Evolutionary conservation across 2,797 vertebrate species (phyloP).

Genomic region (Coregonus suidteri): DNA sequence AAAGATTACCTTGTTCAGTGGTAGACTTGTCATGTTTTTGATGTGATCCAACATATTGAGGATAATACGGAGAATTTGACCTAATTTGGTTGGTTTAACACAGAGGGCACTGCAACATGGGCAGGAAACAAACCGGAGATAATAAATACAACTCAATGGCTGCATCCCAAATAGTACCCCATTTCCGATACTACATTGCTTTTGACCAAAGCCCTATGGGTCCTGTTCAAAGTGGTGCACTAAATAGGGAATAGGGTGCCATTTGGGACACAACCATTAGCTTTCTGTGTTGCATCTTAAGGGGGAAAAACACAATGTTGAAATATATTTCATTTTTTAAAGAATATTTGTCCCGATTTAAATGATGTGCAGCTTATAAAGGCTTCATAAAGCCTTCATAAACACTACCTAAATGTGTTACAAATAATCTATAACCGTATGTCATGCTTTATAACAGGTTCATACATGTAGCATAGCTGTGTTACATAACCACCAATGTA

Average conservation of each 20-base stretch:
- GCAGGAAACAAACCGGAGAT: background rate
- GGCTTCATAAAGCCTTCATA: too few relatives aligned
- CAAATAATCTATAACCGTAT: too few relatives aligned
- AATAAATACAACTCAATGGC: background rate
- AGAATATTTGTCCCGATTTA: too few relatives aligned
- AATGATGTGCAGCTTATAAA: too few relatives aligned
- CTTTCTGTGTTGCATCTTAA: too few relatives aligned
- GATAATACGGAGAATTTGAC: background rate
- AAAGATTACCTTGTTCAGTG: background rate
- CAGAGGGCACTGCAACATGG: background rate
- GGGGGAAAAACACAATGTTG: too few relatives aligned
- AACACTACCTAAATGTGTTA: too few relatives aligned
- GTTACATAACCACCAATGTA: too few relatives aligned
- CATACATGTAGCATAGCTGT: too few relatives aligned
- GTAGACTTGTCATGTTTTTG: conserved; percentile 30
- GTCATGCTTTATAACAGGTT: too few relatives aligned
- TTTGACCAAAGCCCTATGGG: background rate
- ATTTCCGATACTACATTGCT: background rate
- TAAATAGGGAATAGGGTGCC: background rate
- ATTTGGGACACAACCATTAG: background rate
- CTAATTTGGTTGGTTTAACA: conserved; percentile 27
- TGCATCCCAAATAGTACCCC: background rate
- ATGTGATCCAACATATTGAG: conserved; percentile 29
- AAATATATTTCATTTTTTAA: too few relatives aligned
- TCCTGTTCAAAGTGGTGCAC: background rate